Evolutionary conservation across 2,797 vertebrate species (phyloP).

Genomic region (Rhinichthys osculus): DNA sequence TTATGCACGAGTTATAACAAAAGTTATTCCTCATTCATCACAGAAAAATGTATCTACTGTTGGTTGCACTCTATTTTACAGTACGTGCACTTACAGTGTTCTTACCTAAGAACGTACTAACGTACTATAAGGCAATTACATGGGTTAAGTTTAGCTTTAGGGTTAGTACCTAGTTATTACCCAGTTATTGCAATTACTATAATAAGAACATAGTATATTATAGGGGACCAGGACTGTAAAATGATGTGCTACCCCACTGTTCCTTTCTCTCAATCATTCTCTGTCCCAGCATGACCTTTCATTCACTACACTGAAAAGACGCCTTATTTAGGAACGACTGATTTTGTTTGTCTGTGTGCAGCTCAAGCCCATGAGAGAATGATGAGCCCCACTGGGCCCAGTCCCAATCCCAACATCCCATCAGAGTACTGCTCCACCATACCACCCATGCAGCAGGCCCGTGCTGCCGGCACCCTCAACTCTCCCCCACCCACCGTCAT

Average conservation of each 20-base stretch:
- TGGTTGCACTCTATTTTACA: neutral
- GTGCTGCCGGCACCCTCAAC: conserved; percentile 78
- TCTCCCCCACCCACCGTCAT: conserved; percentile 84
- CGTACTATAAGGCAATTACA: neutral
- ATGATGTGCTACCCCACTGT: neutral
- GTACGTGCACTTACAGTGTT: neutral
- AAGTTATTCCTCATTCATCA: neutral
- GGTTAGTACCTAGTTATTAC: neutral
- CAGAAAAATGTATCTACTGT: neutral
- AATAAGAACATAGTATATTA: neutral
- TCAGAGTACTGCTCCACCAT: conserved; percentile 84
- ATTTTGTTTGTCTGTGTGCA: conserved; percentile 61
- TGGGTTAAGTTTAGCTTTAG: too few species aligned
- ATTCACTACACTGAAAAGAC: conserved; percentile 17
- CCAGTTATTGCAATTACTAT: neutral
- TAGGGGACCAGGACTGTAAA: neutral
- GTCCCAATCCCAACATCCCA: conserved; percentile 83
- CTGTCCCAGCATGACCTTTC: conserved; percentile 8
- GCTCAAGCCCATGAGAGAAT: conserved; percentile 94
- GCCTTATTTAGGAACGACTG: conserved; percentile 4
- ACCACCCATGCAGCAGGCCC: conserved; percentile 85
- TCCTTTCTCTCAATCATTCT: conserved; percentile 15
- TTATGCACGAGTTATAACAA: neutral
- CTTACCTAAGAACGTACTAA: too few species aligned
- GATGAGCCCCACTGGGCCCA: conserved; percentile 91